phyloP scores from a whole-genome alignment of 2,888 invertebrate species.

The Ceriagrion tenellum region DNA sequence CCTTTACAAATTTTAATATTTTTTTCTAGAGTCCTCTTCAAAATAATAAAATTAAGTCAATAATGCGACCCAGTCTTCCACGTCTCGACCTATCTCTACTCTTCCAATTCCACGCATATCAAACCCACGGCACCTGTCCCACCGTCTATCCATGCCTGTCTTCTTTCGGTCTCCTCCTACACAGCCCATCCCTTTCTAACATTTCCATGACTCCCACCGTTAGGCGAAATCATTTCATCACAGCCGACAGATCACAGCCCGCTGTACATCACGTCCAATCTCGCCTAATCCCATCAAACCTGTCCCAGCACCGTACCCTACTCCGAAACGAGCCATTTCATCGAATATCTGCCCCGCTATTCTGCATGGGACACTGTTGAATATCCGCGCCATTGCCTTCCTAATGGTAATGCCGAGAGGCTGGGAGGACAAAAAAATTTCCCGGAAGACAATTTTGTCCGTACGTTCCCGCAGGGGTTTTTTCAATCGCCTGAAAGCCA shows the following conservation, averaged over 20 bases:
- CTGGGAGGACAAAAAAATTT: neutral
- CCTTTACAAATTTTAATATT: neutral
- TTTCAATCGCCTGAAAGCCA: neutral
- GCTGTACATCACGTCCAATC: slow-evolving; percentile 22
- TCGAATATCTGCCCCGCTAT: slow-evolving; percentile 5
- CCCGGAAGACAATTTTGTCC: neutral
- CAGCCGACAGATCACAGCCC: slow-evolving; percentile 21
- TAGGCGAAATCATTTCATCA: slow-evolving; percentile 13
- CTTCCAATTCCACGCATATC: neutral
- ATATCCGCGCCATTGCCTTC: neutral
- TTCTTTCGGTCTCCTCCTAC: neutral
- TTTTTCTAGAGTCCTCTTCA: neutral
- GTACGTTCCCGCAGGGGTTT: neutral
- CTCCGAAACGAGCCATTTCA: slow-evolving; percentile 32
- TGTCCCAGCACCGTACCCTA: neutral
- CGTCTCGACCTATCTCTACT: neutral
- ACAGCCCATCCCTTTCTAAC: neutral
- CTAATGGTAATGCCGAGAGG: neutral
- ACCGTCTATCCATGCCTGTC: neutral
- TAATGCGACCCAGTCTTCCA: neutral
- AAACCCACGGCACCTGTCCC: neutral
- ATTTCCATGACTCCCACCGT: neutral
- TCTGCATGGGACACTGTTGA: neutral
- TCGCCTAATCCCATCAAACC: slow-evolving; percentile 14
- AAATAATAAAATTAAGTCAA: neutral